Evolutionary conservation across 2,888 invertebrate genomes (phyloP), one percentile per base, ranked within the genome.

Genomic region (Marronus borbonicus): DNA sequence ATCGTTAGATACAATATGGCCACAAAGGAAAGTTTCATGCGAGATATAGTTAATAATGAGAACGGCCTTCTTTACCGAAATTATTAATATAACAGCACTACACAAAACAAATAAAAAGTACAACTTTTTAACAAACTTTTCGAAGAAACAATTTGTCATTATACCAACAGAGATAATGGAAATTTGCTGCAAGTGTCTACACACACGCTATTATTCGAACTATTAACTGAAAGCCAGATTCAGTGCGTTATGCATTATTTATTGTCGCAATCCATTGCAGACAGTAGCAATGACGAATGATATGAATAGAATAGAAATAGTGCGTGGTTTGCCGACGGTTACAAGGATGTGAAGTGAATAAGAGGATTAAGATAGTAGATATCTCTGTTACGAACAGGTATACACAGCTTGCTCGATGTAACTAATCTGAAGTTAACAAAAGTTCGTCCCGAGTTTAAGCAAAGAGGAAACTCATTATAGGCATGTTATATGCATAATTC

Each of bases 401-500:
- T 72, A 72, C 44, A 39, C 60, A 60, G 24, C 60, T 58, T 72
- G 70, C 36, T 44, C 58, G 44, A 72, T 72, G 60, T 72, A 72
- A 72, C 72, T 72, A 72, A 72, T 72, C 44, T 24, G 44, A 72
- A 72, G 72, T 72, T 72, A 72, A 72, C 72, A 60, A 72, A 72
- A 72, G 60, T 72, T 72, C 58, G 58, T 39, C 17, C 20, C 14
- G 44, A 39, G 39, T 72, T 72, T 17, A 72, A 60, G 52, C 60
- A 31, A 36, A 60, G 72, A 72, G 72, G 58, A 72, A 60, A 44
- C 72, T 72, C 72, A 72, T 72, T 72, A 72, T 58, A 60, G 60
- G 58, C 14, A 72, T 58, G 58, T 44, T 44, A 58, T 72, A 72
- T 24, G 72, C 81, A 81, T 81, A 81, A 81, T 79, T 81, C 81